phyloP scores from a whole-genome alignment of 2,113 vertebrate genomes.

The Clarias gariepinus region DNA sequence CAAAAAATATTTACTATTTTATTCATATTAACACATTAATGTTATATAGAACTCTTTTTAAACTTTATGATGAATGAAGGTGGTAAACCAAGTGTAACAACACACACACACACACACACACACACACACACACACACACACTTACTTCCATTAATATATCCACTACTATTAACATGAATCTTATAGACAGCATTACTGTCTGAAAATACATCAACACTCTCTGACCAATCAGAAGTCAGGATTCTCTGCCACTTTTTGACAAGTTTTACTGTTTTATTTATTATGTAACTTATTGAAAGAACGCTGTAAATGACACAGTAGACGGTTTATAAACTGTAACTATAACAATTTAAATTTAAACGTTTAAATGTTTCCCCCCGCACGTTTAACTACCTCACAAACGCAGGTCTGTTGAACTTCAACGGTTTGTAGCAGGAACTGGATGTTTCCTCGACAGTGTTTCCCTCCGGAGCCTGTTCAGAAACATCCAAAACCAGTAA shows the following conservation, averaged over 20 bases:
- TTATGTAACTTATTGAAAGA: not conserved
- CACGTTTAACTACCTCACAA: slow-evolving; percentile 56
- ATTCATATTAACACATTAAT: too few species aligned
- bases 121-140: too few species aligned
- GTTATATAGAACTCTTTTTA: too few species aligned
- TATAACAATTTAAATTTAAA: not conserved
- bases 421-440: slow-evolving; percentile 69
- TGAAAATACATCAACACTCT: not conserved
- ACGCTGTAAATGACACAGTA: not conserved
- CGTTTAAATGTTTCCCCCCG: not conserved
- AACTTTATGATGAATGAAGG: too few species aligned
- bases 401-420: slow-evolving; percentile 58
- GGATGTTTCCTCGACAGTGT: not conserved
- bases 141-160: too few species aligned
- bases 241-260: not conserved
- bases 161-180: not conserved
- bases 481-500: slow-evolving; percentile 45
- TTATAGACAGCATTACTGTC: not conserved
- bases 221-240: not conserved
- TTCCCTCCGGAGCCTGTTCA: not conserved
- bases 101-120: too few species aligned
- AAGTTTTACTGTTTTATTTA: too few species aligned
- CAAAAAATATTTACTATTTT: too few species aligned
- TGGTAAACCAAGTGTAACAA: too few species aligned
- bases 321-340: not conserved